Conservation (phyloP, 2,888 invertebrate genomes). For the Thecophora atra region DNA sequence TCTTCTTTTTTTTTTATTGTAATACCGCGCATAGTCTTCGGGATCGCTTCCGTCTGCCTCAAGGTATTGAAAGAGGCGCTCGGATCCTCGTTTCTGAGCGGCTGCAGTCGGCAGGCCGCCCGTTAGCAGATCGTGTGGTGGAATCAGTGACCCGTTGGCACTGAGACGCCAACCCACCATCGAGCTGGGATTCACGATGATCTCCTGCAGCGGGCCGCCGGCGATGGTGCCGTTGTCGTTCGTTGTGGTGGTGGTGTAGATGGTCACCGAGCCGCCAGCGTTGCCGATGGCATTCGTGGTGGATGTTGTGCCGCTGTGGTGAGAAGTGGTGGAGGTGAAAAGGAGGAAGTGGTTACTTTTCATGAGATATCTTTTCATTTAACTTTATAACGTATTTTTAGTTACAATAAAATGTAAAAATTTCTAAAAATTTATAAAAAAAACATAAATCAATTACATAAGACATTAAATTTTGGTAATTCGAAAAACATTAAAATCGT, state of each 20-base stretch:
- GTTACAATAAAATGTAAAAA: too few species aligned
- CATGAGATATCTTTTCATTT: neutral
- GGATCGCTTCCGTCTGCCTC: constrained; percentile 80
- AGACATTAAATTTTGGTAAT: neutral
- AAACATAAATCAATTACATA: neutral
- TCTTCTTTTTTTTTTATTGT: constrained; percentile 38
- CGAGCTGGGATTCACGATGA: constrained; percentile 65
- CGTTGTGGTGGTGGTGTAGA: constrained; percentile 61
- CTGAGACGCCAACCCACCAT: constrained; percentile 66
- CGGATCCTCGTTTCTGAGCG: constrained; percentile 71
- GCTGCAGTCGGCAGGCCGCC: constrained; percentile 62
- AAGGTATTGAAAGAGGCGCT: constrained; percentile 77
- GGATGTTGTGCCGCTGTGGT: constrained; percentile 61
- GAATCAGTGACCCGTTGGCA: constrained; percentile 65
- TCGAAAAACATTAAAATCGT: neutral
- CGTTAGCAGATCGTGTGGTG: constrained; percentile 64
- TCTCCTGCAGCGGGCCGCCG: constrained; percentile 64
- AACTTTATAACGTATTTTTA: too few species aligned
- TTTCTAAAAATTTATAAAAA: too few species aligned
- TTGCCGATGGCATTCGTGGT: constrained; percentile 64
- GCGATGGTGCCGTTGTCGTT: constrained; percentile 60
- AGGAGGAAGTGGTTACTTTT: neutral
- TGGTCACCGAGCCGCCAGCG: constrained; percentile 60
- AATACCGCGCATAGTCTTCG: constrained; percentile 67
- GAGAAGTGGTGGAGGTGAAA: constrained; percentile 22